phyloP scores from a whole-genome alignment of 2,888 invertebrate genomes.

The Hydroisotoma schaefferi region DNA sequence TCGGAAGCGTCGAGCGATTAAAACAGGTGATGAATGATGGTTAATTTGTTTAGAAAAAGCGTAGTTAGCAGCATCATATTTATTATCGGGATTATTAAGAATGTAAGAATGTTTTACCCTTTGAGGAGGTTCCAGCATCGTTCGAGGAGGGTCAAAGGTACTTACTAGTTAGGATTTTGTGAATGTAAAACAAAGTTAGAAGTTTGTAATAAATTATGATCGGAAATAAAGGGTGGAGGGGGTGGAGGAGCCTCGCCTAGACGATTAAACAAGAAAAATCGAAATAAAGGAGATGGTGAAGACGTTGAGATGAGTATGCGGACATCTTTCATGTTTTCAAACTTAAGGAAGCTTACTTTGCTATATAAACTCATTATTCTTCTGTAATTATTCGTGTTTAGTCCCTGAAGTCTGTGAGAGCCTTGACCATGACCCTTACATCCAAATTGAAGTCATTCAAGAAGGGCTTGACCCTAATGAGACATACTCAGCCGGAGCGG shows the following conservation, averaged over 20 bases:
- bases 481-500: conserved; percentile 71
- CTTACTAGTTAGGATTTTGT: too few relatives aligned
- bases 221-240: conserved; percentile 28
- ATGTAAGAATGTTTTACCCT: too few relatives aligned
- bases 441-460: conserved; percentile 68
- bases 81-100: too few relatives aligned
- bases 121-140: too few relatives aligned
- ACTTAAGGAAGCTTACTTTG: background rate
- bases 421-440: conserved; percentile 59
- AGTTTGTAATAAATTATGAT: too few relatives aligned
- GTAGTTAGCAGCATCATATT: too few relatives aligned
- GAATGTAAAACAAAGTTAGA: too few relatives aligned
- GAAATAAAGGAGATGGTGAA: conserved; percentile 41
- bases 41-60: too few relatives aligned
- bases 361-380: background rate
- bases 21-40: conserved; percentile 36
- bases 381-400: background rate
- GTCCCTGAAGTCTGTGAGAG: background rate
- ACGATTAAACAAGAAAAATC: conserved; percentile 16
- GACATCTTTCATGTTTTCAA: background rate
- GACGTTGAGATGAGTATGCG: conserved; percentile 49
- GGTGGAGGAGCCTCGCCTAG: conserved; percentile 31
- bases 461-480: conserved; percentile 68
- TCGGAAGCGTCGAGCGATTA: conserved; percentile 49
- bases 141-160: too few relatives aligned